Evolutionary conservation across 2,113 vertebrate genomes (phyloP).

Genomic region (Eidolon helvum): DNA sequence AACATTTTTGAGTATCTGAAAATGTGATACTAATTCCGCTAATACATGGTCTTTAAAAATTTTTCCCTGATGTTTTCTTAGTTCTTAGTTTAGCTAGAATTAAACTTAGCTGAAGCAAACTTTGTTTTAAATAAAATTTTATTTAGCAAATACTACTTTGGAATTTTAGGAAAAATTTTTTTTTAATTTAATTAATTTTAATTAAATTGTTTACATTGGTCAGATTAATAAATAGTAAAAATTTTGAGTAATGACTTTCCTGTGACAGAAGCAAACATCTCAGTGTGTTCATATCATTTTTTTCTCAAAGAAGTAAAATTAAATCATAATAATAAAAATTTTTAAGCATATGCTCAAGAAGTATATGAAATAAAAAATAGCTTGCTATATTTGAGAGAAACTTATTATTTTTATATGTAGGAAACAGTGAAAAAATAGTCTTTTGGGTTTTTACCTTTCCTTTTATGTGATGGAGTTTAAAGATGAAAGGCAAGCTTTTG

Average conservation of each 20-base stretch:
- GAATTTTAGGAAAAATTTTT: not conserved
- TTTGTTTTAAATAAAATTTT: not conserved
- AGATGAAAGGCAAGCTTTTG: constrained; percentile 83
- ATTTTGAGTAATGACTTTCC: not conserved
- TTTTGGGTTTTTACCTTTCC: constrained; percentile 72
- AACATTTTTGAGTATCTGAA: not conserved
- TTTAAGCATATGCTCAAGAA: not conserved
- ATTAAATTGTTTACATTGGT: too few relatives aligned
- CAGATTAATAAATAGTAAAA: not conserved
- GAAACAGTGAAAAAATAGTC: constrained; percentile 66
- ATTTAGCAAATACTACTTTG: not conserved
- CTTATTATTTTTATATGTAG: constrained; percentile 40
- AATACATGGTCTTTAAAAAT: not conserved
- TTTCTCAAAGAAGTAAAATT: not conserved
- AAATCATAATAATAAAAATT: not conserved
- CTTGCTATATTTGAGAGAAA: constrained; percentile 36
- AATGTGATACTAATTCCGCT: not conserved
- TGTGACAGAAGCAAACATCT: not conserved
- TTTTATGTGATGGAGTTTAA: constrained; percentile 80
- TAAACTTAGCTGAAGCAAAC: not conserved
- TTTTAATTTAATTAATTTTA: not conserved
- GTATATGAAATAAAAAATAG: not conserved
- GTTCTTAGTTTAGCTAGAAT: not conserved
- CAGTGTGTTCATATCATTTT: not conserved
- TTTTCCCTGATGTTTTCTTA: not conserved